Evolutionary conservation across 2,797 vertebrate species (phyloP), one percentile per base, ranked within the genome.

Genomic region (Pristis pectinata): DNA sequence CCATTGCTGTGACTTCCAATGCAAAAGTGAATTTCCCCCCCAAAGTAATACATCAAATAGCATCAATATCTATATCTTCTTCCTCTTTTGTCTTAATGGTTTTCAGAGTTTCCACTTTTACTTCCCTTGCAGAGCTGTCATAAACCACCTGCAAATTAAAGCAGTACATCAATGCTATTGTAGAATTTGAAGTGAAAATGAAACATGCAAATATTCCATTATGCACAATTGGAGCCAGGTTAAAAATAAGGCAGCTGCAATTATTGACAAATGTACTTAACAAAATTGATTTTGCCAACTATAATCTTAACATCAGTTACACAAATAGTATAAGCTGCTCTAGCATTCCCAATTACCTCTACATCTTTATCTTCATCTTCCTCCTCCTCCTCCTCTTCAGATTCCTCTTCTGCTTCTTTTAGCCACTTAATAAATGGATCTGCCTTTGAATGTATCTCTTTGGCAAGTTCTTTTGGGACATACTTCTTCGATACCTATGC

Each of bases 361-460:
- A 98, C 97, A 15, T 99, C 98, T 93, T 97, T 97, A 95, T 98
- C 94, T 53, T 95, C 98, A 76, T 98, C 98, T 91, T 99, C 97
- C 0, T 97, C 97, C 19, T 98, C 98, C 34, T 98, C 98, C 74
- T 98, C 98, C 96, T 98, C 99, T 95, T 98, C 99, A 94, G 98
- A 99, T 97, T 99, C 99, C 95, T 99, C 99, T 96, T 99, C 99
- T 0, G 99, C 99, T 97, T 99, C 99, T 96, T 99, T 99, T 95
- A 99, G 97, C 98, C 99, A 99, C 96, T 98, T 99, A 96, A 99
- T 98, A 96, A 99, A 99, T 19, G 99, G 99, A 95, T 98, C 98
- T 2, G 99, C 99, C 97, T 98, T 99, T 95, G 98, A 97, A 95
- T 98, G 98, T 95, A 99, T 99, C 97, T 99, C 99, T 98, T 99